Evolutionary conservation across 2,888 invertebrate species (phyloP), one percentile per base, ranked within the genome.

Genomic region (Epinotia ramella): DNA sequence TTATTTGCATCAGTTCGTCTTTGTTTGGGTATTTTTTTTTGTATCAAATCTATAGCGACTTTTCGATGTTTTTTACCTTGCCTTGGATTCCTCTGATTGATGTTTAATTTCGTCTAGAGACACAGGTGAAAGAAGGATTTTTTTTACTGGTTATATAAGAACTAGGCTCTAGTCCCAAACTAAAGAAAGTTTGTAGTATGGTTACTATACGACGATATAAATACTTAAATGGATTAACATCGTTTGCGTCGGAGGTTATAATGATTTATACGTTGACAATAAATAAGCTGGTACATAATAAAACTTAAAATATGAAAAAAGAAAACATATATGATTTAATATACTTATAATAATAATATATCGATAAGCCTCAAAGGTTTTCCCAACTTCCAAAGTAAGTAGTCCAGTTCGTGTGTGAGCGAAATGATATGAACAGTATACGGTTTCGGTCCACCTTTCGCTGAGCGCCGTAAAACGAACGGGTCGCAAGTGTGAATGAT

Each of bases 401-500:
- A n/a, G n/a, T 79, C 79, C 57, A 44, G 57, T 59, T 59, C 64
- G 53, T 44, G 56, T 57, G 46, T 20, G 76, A 80, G 79, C 78
- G 77, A 80, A 79, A 79, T 78, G 78, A 79, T 81, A 81, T 80
- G 80, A 78, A 76, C 77, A 77, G 76, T 70, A 73, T 77, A 77
- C 40, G 44, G 44, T 65, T 66, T 56, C 77, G 60, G 74, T 76
- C 79, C 81, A 80, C 81, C 82, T 81, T 80, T 82, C 77, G 78
- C 66, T 67, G 78, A 80, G 80, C 77, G 78, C 78, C 77, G 76
- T 73, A 79, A 84, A 83, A 84, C 80, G 82, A 83, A 83, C 78
- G 78, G 80, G 79, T 80, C 83, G 81, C 86, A 85, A 83, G 87
- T 85, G 82, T 80, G 80, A 83, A 82, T 83, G 84, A 86, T 84